Evolutionary conservation across 1,140 invertebrate species (phyloP), one percentile per base, ranked within the genome.

Genomic region (Idris sp.): DNA sequence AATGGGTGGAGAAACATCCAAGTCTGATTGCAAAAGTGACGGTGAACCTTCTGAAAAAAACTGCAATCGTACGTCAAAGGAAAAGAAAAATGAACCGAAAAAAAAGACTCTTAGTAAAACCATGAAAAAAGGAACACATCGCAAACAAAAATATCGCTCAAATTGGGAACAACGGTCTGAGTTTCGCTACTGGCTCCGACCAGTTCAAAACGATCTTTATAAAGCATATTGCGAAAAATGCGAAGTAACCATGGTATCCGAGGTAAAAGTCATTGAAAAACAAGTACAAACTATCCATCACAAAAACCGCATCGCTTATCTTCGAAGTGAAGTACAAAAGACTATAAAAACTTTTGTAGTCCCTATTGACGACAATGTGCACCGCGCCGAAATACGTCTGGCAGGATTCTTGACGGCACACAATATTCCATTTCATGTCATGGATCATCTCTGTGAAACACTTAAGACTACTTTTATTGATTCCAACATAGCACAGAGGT

Each of bases 401-500:
- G 22, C 40, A 9, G 67, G 61, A 36, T 74, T 76, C 48, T 16
- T 73, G 8, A 56, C 43, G 6, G 58, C 48, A 13, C 68, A 75
- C 18, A 68, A 72, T 40, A 53, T 62, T 8, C 51, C 44, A 14
- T 51, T 49, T 13, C 19, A 15, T 3, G 9, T 31, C 0, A 18
- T 62, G 4, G 44, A 62, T 26, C 44, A 62, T 62, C 35, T 62
- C 14, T 31, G 30, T 19, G 26, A 36, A 1, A 9, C 77, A 9
- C 15, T 75, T 4, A 67, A 65, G 33, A 43, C 30, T 35, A 48
- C 40, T 11, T 75, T 68, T 33, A 49, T 28, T 2, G 71, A 79
- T 64, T 75, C 74, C 2, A 33, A 74, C 48, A 44, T 79, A 1
- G 68, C 56, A 0, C 31, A 77, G 28, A 22, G 44, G 7, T 31